These are phyloP conservation scores for Plutella xylostella DNA, from an alignment of 2,888 invertebrate genomes.

Conservation along the genomic window DNA sequence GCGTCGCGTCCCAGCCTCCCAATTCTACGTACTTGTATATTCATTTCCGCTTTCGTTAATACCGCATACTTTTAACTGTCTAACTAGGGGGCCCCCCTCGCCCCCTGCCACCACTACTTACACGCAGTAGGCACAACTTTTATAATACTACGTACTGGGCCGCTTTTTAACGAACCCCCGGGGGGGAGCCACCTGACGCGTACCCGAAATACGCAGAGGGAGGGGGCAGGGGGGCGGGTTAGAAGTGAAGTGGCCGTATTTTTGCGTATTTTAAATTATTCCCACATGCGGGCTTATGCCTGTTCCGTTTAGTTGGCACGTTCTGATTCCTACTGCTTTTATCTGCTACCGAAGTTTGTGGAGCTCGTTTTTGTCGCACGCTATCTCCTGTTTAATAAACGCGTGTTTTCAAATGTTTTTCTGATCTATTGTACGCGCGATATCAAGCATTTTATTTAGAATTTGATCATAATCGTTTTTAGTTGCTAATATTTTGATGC, in stretches of 20 bases:
- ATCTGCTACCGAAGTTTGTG: too few species aligned
- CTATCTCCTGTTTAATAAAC: too few species aligned
- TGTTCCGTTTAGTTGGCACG: conserved; percentile 42
- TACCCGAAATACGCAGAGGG: conserved; percentile 66
- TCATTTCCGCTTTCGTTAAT: conserved; percentile 70
- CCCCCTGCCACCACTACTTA: conserved; percentile 59
- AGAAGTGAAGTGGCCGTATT: conserved; percentile 66
- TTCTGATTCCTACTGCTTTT: conserved; percentile 1
- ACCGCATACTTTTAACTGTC: conserved; percentile 71
- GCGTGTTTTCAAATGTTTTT: too few species aligned
- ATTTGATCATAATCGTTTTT: too few species aligned
- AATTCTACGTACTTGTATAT: conserved; percentile 62
- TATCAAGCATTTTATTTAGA: too few species aligned
- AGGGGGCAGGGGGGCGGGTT: conserved; percentile 40
- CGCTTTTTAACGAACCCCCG: conserved; percentile 67
- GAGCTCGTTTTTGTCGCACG: too few species aligned
- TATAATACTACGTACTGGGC: conserved; percentile 67
- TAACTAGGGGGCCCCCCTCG: conserved; percentile 49
- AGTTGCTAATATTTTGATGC: too few species aligned
- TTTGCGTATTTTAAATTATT: conserved; percentile 70
- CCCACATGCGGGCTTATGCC: conserved; percentile 51
- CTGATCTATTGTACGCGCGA: too few species aligned
- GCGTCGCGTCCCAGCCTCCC: conserved; percentile 53
- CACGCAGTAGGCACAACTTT: conserved; percentile 69
- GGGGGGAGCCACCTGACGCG: conserved; percentile 63